Base-by-base conservation (phyloP, 53 echinoderm and acorn worm genomes). In the Zoroaster sp. region DNA sequence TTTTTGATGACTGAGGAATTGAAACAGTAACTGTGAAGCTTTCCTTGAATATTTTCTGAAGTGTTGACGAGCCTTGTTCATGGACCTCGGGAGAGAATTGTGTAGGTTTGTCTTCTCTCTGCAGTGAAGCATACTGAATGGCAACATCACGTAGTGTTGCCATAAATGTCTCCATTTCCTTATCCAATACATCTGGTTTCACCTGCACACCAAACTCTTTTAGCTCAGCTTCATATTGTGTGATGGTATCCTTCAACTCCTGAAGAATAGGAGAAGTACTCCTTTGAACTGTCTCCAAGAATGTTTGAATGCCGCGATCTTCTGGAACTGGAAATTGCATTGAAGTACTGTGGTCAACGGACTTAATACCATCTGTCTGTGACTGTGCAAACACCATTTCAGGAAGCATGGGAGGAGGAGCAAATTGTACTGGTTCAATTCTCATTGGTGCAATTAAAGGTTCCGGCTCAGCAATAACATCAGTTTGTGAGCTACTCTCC, bases 251-350 rank as follows among this genome's bases (percentile, higher is more conserved):
- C 76, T 92, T 92, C 46, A 92, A 76, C 51, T 92, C 92, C 76
- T 83, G 92, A 8, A 92, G 78, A 39, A 92, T 92, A 30, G 92
- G 92, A 13, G 83, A 83, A 25, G 92, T 83, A 23, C 92, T 89
- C 15, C 92, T 74, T 23, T 89, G 89, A 23, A 92, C 85, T 31
- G 83, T 76, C 43, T 92, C 92, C 28, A 92, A 39, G 47, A 89
- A 83, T 43, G 89, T 88, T 30, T 94, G 91, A 43, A 91, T 67
- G 12, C 47, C 78, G 11, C 33, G 47, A 18, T 87, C 87, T 41
- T 46, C 52, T 35, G 59, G 40, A 71, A 35, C 34, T 18, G 71
- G 85, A 49, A 70, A 35, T 30, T 45, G 47, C 42, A 88, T 65
- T 17, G 28, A 59, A 28, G 63, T 59, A 59, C 63, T 28, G 9